Conservation (phyloP, 64 coral and sea anemone species). For the Platygyra sinensis region DNA sequence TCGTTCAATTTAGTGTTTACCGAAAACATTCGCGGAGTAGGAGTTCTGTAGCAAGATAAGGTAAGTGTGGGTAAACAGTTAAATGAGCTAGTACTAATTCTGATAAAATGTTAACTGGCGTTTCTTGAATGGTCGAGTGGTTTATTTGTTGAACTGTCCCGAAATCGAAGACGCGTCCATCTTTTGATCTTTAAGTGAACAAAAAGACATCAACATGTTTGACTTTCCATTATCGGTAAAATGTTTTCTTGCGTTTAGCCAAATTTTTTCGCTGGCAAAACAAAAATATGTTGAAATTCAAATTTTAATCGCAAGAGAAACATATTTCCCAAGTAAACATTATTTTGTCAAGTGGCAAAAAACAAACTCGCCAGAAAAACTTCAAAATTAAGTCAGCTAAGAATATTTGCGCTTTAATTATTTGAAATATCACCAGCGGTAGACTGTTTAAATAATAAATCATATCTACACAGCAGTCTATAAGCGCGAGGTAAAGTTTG, state of each 20-base stretch:
- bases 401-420: not conserved
- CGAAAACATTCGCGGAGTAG: not conserved
- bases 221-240: not conserved
- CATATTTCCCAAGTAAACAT: not conserved
- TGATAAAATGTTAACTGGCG: not conserved
- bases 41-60: not conserved
- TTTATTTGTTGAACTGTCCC: too few relatives aligned
- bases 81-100: not conserved
- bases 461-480: not conserved
- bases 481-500: too few relatives aligned
- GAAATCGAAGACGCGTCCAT: not conserved
- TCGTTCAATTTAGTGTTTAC: not conserved
- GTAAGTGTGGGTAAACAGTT: slow-evolving; percentile 1
- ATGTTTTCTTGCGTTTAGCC: not conserved
- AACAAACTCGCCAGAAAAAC: not conserved
- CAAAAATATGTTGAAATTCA: not conserved
- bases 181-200: not conserved
- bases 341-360: not conserved
- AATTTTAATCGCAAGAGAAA: not conserved
- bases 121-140: too few relatives aligned
- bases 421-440: not conserved
- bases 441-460: slow-evolving; percentile 1
- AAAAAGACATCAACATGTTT: not conserved
- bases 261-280: not conserved
- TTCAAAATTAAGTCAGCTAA: not conserved